These are phyloP conservation scores for Tromatobia lineatoria DNA, from an alignment of 2,888 invertebrate species.

Conservation along the genomic window DNA sequence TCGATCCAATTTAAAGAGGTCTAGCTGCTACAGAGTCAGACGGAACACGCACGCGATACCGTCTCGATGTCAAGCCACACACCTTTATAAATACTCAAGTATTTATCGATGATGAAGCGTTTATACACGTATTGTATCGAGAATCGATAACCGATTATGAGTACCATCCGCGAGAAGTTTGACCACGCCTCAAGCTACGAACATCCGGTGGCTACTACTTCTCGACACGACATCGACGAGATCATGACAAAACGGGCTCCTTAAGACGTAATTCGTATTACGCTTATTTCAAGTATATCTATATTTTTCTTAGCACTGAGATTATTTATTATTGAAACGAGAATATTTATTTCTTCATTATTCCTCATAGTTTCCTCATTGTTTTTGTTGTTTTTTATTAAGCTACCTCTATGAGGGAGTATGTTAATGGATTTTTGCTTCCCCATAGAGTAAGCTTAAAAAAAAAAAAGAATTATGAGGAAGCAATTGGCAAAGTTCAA, in stretches of 20 bases:
- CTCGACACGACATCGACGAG: neutral
- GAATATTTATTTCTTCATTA: too few relatives aligned
- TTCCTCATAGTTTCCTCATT: too few relatives aligned
- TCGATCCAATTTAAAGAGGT: slow-evolving; percentile 47
- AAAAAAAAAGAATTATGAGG: too few relatives aligned
- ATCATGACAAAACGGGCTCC: neutral
- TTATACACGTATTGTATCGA: slow-evolving; percentile 46
- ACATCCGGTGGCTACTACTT: neutral
- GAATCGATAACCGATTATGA: slow-evolving; percentile 69
- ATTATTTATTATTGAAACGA: too few relatives aligned
- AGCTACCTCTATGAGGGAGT: too few relatives aligned
- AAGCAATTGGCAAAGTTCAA: too few relatives aligned
- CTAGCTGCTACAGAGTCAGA: neutral
- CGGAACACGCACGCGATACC: slow-evolving; percentile 15
- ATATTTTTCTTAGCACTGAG: too few relatives aligned
- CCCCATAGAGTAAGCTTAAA: too few relatives aligned
- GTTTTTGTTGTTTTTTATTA: too few relatives aligned
- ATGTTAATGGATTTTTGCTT: too few relatives aligned
- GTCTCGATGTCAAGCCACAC: slow-evolving; percentile 13
- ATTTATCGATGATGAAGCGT: slow-evolving; percentile 32
- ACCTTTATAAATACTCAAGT: slow-evolving; percentile 6
- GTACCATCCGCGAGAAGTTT: slow-evolving; percentile 14
- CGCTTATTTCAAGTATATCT: too few relatives aligned
- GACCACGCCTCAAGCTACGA: slow-evolving; percentile 26
- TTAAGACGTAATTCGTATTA: neutral